phyloP scores from a whole-genome alignment of 2,113 vertebrate species.

The Pachyramphus minor region DNA sequence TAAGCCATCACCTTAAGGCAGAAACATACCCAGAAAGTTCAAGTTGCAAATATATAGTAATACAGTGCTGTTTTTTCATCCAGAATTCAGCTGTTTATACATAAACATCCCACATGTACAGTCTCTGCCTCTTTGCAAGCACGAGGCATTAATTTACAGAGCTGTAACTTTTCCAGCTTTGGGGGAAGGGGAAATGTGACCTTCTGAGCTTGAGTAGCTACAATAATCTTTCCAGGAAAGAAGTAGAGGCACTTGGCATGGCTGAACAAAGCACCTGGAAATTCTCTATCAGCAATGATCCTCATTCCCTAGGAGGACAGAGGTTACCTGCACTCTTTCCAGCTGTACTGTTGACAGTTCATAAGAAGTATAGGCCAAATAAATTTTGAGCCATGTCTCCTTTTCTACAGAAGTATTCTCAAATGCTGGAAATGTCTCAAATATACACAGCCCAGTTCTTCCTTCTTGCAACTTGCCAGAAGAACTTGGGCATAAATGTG shows the following conservation, averaged over 20 bases:
- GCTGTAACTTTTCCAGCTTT: neutral
- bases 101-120: neutral
- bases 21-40: neutral
- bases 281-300: neutral
- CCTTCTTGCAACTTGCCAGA: neutral
- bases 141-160: neutral
- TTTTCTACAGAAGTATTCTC: neutral
- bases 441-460: conserved; percentile 2
- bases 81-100: neutral
- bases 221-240: neutral
- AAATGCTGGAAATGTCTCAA: conserved; percentile 10
- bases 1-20: conserved; percentile 14
- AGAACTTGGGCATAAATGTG: neutral
- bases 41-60: neutral
- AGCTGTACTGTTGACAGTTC: neutral
- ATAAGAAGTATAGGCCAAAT: neutral
- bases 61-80: neutral
- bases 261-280: conserved; percentile 35
- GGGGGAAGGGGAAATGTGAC: neutral
- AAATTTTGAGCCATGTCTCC: neutral
- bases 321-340: neutral
- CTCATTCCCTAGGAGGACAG: neutral
- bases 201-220: neutral
- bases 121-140: conserved; percentile 3
- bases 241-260: conserved; percentile 47